Conservation (phyloP, 2,797 vertebrate genomes). For the Echeneis naucrates region DNA sequence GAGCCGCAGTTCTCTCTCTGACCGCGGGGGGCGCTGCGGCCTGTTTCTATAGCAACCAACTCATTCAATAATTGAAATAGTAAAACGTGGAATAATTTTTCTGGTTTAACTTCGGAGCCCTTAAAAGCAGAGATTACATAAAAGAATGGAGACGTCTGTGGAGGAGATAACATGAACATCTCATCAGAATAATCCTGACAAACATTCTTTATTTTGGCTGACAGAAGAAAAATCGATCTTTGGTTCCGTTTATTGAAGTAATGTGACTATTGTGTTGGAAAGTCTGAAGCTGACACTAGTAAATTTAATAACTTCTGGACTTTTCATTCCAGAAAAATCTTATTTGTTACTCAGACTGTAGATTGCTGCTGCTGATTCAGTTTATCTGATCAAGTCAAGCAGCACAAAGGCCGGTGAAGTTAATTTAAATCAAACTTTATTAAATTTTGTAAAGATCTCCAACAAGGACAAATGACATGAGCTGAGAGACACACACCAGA, state of each 20-base stretch:
- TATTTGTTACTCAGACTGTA: too few species aligned
- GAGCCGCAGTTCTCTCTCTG: not conserved
- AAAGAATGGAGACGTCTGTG: too few species aligned
- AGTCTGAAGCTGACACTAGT: too few species aligned
- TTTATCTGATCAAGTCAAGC: not conserved
- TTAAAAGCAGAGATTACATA: too few species aligned
- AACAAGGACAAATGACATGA: conserved; percentile 59
- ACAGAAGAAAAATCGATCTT: too few species aligned
- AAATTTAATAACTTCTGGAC: too few species aligned
- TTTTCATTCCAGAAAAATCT: too few species aligned
- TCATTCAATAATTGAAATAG: too few species aligned
- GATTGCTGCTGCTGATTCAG: not conserved
- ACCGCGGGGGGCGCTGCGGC: not conserved
- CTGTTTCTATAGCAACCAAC: not conserved
- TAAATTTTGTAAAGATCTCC: conserved; percentile 60
- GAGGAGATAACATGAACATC: too few species aligned
- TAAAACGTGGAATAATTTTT: too few species aligned
- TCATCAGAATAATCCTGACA: too few species aligned
- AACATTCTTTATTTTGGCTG: not conserved
- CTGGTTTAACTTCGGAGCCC: too few species aligned
- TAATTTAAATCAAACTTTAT: conserved; percentile 78
- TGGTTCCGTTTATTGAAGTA: not conserved
- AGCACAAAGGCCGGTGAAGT: not conserved
- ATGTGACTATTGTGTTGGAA: not conserved
- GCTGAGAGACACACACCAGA: conserved; percentile 52